A percentile compares a stretch with the other conserved stretches of the same genome.
These are phyloP conservation scores for Diarsia brunnea DNA, from an alignment of 2,888 invertebrate species.

Conservation along the genomic window DNA sequence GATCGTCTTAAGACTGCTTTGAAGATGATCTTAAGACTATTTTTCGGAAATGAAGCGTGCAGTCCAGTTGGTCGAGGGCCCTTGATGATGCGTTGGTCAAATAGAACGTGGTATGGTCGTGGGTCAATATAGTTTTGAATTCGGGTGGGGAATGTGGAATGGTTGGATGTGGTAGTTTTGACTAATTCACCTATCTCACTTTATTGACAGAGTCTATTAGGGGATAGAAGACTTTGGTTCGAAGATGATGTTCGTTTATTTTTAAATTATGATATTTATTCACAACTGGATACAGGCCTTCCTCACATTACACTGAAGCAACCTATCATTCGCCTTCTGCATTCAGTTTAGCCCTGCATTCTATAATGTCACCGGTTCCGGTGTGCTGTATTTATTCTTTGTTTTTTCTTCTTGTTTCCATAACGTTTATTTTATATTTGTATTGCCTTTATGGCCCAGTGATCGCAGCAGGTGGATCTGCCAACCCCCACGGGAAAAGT, in stretches of 20 bases:
- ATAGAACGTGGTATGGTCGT: conserved; percentile 60
- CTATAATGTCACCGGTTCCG: background rate
- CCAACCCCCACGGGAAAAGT: too few relatives aligned
- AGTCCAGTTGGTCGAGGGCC: conserved; percentile 73
- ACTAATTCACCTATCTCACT: background rate
- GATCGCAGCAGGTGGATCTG: too few relatives aligned
- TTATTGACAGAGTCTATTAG: background rate
- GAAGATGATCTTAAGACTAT: conserved; percentile 61
- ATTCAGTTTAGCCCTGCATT: background rate
- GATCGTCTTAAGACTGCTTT: conserved; percentile 52
- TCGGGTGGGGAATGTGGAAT: conserved; percentile 21
- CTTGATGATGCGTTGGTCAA: conserved; percentile 71
- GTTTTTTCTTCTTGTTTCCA: too few relatives aligned
- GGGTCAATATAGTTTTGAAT: conserved; percentile 72
- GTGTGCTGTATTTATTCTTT: too few relatives aligned
- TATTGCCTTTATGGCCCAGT: too few relatives aligned
- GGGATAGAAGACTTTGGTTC: background rate
- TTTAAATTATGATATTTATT: too few relatives aligned
- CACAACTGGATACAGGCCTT: background rate
- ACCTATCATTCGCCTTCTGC: background rate
- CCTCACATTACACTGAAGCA: background rate
- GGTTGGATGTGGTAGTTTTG: conserved; percentile 33
- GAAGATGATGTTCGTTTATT: background rate
- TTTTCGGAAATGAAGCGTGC: conserved; percentile 80
- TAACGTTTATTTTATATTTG: too few relatives aligned